Base-by-base conservation (phyloP, 2,113 vertebrate genomes). In the Acanthochromis polyacanthus region DNA sequence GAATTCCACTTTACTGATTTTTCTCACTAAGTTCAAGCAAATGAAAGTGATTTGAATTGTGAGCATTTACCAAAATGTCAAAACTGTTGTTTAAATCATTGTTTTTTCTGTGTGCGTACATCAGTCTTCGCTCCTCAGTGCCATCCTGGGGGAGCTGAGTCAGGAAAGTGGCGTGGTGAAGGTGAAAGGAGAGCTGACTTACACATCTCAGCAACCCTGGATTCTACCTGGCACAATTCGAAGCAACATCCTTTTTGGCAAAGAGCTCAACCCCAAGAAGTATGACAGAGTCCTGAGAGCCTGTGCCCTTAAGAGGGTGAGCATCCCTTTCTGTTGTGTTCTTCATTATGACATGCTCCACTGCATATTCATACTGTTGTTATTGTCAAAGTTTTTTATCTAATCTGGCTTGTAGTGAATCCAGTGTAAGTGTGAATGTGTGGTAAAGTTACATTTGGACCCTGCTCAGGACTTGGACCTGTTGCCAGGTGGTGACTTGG, bases 181-280 rank as follows among this genome's bases (percentile, higher is more conserved):
- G 0, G 91, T 96, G 58, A 93, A 89, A 46, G 98, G 98, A 62
- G 95, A 91, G 78, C 91, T 99, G 19, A 97, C 96, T 10, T 99
- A 98, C 43, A 95, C 96, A 20, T 96, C 96, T 20, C 98, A 99
- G 93, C 97, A 98, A 87, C 96, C 98, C 17, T 99, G 97, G 96
- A 96, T 99, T 60, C 97, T 98, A 88, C 94, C 97, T 5, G 98
- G 98, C 10, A 98, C 98, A 1, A 95, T 99, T 60, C 95, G 96
- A 65, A 97, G 96, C 90, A 99, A 99, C 88, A 99, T 99, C 88
- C 93, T 99, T n/a, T 99, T 99, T 87, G 98, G 98, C 71, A 98
- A 96, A 80, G 94, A 94, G 70, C 96, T 98, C 25, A 92, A 96
- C 78, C 95, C 91, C 53, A 94, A 96, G 83, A 96, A 96, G 66